Evolutionary conservation across 2,888 invertebrate genomes (phyloP), one percentile per base, ranked within the genome.

Genomic region (Drosophila anomalata): DNA sequence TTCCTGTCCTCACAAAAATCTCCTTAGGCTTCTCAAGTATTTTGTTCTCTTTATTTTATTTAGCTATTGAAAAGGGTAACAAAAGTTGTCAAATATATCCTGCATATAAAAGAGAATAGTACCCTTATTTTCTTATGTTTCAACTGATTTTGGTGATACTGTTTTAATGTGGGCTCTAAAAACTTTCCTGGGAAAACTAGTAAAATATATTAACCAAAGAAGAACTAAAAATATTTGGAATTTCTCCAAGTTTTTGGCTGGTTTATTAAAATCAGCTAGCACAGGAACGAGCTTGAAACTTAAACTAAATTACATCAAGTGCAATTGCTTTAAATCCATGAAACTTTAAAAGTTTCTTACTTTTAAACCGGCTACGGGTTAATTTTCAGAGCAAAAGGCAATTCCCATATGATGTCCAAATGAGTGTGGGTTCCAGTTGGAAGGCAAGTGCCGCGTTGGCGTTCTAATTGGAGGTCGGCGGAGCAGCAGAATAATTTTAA

Each of bases 401-500:
- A 66, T 53, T 52, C 53, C 63, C 63, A 52, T 66, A 63, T 63
- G 63, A 26, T 61, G 47, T 62, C 62, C 31, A 12, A n/a, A 36
- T 11, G 22, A 41, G 65, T 9, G n/a, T 4, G 17, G 29, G 29
- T 20, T 9, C 33, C n/a, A 12, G 9, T 12, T 9, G 39, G 29
- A 17, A 36, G 22, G 46, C 53, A 63, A 56, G 68, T 76, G 76
- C 76, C 63, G 73, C 66, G 68, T 44, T 44, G 67, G 31, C 58
- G 48, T 75, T 81, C 76, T 85, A 87, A 82, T 87, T 82, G 84
- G 72, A 67, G 71, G 72, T 60, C 69, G 71, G 67, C 74, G 57
- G 57, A 52, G 22, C 72, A 74, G 73, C 51, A 78, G 59, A 86
- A 83, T 87, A 83, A 87, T 83, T 87, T 85, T 85, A 83, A 83